Evolutionary conservation across 2,113 vertebrate genomes (phyloP).

Genomic region (Tyto alba): DNA sequence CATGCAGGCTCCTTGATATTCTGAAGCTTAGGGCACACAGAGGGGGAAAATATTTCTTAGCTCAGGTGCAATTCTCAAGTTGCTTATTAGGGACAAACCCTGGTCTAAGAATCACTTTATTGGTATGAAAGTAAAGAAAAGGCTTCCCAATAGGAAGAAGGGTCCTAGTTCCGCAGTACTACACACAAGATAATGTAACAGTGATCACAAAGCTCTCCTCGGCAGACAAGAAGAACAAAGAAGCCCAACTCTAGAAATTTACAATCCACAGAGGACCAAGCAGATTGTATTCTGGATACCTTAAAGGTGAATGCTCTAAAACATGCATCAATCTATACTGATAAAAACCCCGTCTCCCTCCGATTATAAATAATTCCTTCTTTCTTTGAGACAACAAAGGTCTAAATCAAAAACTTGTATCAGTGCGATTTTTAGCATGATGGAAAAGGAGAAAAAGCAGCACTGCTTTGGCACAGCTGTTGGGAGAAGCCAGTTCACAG

Average conservation of each 20-base stretch:
- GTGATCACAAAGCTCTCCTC: conserved; percentile 69
- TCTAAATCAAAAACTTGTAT: conserved; percentile 54
- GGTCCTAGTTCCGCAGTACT: conserved; percentile 16
- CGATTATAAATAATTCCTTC: conserved; percentile 62
- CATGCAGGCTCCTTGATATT: conserved; percentile 64
- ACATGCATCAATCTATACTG: conserved; percentile 36
- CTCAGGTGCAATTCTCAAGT: conserved; percentile 65
- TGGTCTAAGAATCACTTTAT: conserved; percentile 63
- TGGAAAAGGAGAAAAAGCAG: background rate
- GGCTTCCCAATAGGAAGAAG: conserved; percentile 45
- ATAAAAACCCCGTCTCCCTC: conserved; percentile 44
- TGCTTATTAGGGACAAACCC: conserved; percentile 67
- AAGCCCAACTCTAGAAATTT: conserved; percentile 71
- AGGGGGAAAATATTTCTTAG: conserved; percentile 62
- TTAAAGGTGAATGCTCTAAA: conserved; percentile 75
- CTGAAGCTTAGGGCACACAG: conserved; percentile 48
- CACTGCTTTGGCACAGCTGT: background rate
- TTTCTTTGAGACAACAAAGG: conserved; percentile 48
- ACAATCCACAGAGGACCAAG: conserved; percentile 71
- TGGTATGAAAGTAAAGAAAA: conserved; percentile 61
- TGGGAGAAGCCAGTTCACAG: background rate
- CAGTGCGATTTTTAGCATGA: conserved; percentile 36
- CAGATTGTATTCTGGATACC: conserved; percentile 70
- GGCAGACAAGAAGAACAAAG: conserved; percentile 55
- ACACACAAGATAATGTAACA: conserved; percentile 60